Evolutionary conservation across 2,113 vertebrate species (phyloP), one percentile per base, ranked within the genome.

Genomic region (Psittacara wagleri): DNA sequence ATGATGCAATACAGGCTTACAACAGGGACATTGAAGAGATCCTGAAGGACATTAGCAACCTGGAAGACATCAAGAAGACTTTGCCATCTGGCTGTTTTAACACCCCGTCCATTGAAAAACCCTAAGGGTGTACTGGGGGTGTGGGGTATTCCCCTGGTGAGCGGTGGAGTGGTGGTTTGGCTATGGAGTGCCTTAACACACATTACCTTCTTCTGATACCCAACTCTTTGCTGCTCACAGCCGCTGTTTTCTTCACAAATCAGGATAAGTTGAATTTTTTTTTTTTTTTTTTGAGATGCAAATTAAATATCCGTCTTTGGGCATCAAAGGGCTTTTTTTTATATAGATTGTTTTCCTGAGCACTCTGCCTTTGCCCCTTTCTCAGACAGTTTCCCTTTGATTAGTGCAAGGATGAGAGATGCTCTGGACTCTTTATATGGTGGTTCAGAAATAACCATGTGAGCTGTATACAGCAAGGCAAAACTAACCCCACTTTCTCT

Each of bases 41-140:
- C 96, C 95, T 98, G 69, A 98, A 98, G 57, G 99, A 99, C 98
- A 99, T 99, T 92, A 96, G 52, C 95, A 99, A 99, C 97, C 98
- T 99, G 74, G 98, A 99, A 23, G 99, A 99, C 97, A 99, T 99
- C 98, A 99, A 98, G 98, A 99, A 98, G 94, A 99, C 99, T 72
- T 97, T 99, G 95, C 99, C 99, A 0, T 97, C 98, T 0, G 99
- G 99, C 97, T 99, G 99, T 97, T 99, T 99, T 95, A 99, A 99
- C 97, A 99, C 99, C 90, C 98, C 99, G 31, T 99, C 99, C 88
- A 98, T 99, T 59, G 99, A 99, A 97, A 98, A 97, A 90, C 98
- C 99, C 94, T 98, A 95, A 98, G 66, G 48, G 81, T 96, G 41
- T 0, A 1, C 95, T 54, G 61, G 83, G 95, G 97, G 96, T 62